Evolutionary conservation across 2,797 vertebrate genomes (phyloP), one percentile per base, ranked within the genome.

Genomic region (Hirundo rustica): DNA sequence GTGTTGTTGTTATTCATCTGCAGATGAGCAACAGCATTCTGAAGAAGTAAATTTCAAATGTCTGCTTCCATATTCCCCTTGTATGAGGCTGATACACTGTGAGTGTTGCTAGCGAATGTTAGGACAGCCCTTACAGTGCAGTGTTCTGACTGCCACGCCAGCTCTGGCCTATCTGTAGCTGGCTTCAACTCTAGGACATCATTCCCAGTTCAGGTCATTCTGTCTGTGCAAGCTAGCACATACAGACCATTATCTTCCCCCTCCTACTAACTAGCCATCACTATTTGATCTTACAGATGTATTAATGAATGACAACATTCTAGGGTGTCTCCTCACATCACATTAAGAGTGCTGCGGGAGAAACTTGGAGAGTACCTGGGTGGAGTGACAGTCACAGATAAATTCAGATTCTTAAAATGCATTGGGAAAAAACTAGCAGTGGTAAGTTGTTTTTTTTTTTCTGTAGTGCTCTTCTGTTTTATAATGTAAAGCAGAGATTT

Each of bases 391-490:
- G 84, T 97, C 86, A 42, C 97, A 90, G 98, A 99, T 90, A 98
- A 98, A 97, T 99, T 98, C 98, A 98, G 88, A 64, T 99, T 99
- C 98, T 98, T 99, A 95, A 99, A 99, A 97, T 99, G 98, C 94
- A 98, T 99, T 95, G 99, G 99, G 32, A 98, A 98, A 95, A 99
- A 99, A 88, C 97, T 99, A 97, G 98, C 98, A 74, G 95, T 99
- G 98, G 99, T 99, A 97, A 99, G 98, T 97, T 91, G 47, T 6
- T 58, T 32, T 19, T 57, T 54, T 62, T 67, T 68, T 84, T 27
- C 29, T 87, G 70, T 51, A 65, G 6, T 58, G 10, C 3, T 92
- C 3, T 94, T 85, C 64, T 91, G 42, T 83, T 96, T 93, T 91
- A 77, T 73, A 45, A 70, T 89, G 18, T 48, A 87, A 85, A 79